Percentiles rank a stretch among this genome's conserved stretches.
Conservation (phyloP, 2,888 invertebrate species). For the Phengaris alcon region DNA sequence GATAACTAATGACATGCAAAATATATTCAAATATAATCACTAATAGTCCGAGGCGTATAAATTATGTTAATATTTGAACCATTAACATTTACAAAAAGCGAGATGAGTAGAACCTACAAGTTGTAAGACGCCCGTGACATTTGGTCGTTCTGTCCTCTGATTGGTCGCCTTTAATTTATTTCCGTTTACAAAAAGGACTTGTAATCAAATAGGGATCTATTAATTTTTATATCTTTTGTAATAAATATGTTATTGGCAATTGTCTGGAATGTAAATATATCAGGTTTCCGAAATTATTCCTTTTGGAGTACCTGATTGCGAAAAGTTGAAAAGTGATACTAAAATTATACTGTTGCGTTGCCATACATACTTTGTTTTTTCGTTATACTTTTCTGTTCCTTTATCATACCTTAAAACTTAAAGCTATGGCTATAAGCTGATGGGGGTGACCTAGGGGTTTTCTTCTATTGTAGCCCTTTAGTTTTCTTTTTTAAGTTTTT, state of each 20-base stretch:
- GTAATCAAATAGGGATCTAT: not conserved
- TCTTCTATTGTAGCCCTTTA: too few relatives aligned
- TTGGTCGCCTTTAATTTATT: not conserved
- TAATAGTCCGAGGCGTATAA: slow-evolving; percentile 19
- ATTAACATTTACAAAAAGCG: slow-evolving; percentile 24
- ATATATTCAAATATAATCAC: slow-evolving; percentile 13
- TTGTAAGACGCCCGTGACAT: slow-evolving; percentile 6
- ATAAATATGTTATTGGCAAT: not conserved
- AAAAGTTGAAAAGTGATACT: too few relatives aligned
- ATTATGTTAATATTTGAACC: slow-evolving; percentile 22
- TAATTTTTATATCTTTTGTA: not conserved
- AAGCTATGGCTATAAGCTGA: too few relatives aligned
- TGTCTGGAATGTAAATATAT: not conserved
- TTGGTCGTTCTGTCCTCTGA: not conserved
- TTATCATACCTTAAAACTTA: too few relatives aligned
- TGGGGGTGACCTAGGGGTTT: too few relatives aligned
- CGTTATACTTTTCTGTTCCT: too few relatives aligned
- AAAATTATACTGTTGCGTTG: too few relatives aligned
- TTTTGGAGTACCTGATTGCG: not conserved
- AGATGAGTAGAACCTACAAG: slow-evolving; percentile 12
- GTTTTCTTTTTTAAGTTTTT: too few relatives aligned
- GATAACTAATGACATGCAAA: slow-evolving; percentile 15
- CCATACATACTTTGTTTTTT: too few relatives aligned
- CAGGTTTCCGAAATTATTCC: not conserved
- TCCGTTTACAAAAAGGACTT: not conserved